Evolutionary conservation across 2,888 invertebrate genomes (phyloP), one percentile per base, ranked within the genome.

Genomic region (Sphaerophoria taeniata): DNA sequence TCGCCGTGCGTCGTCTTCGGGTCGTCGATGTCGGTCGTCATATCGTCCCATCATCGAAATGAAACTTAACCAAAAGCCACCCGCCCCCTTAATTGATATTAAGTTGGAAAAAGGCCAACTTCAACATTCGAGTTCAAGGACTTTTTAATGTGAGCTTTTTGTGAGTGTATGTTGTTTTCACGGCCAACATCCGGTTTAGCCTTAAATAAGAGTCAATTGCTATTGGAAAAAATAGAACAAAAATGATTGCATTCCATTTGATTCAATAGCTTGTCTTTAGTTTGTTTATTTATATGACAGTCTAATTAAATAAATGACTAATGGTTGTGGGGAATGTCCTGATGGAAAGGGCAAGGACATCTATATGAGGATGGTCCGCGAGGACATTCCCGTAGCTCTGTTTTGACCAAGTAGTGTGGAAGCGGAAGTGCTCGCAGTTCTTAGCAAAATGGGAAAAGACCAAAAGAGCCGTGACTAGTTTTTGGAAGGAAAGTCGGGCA

Each of bases 221-320:
- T 60, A 43, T 24, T 39, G 16, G n/a, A 34, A 6, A 3, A 12
- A 9, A 31, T 5, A n/a, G 16, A 7, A 39, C 70, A 16, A 24
- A 7, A 31, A n/a, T 33, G 33, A 47, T 2, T 33, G 55, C 58
- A 51, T 39, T 67, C 31, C 11, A 34, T 55, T 49, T 39, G 12
- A 65, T 56, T 71, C 36, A 43, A 72, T 72, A n/a, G 71, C n/a
- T n/a, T n/a, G n/a, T n/a, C n/a, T n/a, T n/a, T n/a, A n/a, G 65
- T 72, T 83, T 70, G 11, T 65, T 16, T n/a, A n/a, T n/a, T n/a
- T n/a, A n/a, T 49, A 33, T 39, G 39, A 51, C 51, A 45, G 49
- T 84, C 75, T 80, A 76, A 80, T 76, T 80, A 76, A 85, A 72
- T 80, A n/a, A n/a, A 63, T 85, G 84, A 80, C 67, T 76, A 75